A percentile compares a stretch with the other conserved stretches of the same genome.
Evolutionary conservation across 2,888 invertebrate genomes (phyloP).

Genomic region (Drosophila aldrichi): DNA sequence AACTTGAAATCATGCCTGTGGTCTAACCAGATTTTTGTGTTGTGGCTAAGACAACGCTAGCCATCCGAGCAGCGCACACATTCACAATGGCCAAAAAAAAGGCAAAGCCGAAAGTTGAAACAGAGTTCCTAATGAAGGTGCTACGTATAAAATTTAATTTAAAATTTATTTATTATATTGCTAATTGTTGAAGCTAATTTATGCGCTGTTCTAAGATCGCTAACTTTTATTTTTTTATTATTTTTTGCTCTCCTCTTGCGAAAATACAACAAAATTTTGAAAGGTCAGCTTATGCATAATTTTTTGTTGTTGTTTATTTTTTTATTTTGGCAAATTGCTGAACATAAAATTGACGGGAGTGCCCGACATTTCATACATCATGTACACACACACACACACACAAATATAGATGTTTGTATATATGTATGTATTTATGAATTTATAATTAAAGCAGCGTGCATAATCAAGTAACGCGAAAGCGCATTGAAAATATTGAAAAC

Average conservation of each 20-base stretch:
- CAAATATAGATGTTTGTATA: slow-evolving; percentile 5
- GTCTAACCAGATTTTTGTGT: neutral
- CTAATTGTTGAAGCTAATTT: slow-evolving; percentile 21
- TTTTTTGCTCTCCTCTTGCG: neutral
- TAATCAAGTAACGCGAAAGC: slow-evolving; percentile 53
- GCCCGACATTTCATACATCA: slow-evolving; percentile 55
- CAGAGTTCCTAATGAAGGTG: slow-evolving; percentile 3
- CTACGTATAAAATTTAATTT: slow-evolving; percentile 5
- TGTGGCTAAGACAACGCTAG: neutral
- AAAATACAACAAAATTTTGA: slow-evolving; percentile 29
- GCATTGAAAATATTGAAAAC: slow-evolving; percentile 46
- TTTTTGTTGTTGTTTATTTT: slow-evolving; percentile 24
- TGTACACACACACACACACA: slow-evolving; percentile 12
- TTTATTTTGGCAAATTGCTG: slow-evolving; percentile 47
- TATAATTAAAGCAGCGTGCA: slow-evolving; percentile 56
- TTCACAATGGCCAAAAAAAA: neutral
- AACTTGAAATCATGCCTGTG: neutral
- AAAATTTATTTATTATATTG: slow-evolving; percentile 7
- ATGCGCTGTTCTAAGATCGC: neutral
- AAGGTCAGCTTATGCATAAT: slow-evolving; percentile 67
- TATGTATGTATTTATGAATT: slow-evolving; percentile 30
- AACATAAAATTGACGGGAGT: slow-evolving; percentile 61
- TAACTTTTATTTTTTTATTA: slow-evolving; percentile 19
- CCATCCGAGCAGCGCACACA: neutral
- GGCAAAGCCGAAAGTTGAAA: neutral